These are phyloP conservation scores for Drosophila rubida DNA, from an alignment of 2,888 invertebrate species.

Conservation along the genomic window DNA sequence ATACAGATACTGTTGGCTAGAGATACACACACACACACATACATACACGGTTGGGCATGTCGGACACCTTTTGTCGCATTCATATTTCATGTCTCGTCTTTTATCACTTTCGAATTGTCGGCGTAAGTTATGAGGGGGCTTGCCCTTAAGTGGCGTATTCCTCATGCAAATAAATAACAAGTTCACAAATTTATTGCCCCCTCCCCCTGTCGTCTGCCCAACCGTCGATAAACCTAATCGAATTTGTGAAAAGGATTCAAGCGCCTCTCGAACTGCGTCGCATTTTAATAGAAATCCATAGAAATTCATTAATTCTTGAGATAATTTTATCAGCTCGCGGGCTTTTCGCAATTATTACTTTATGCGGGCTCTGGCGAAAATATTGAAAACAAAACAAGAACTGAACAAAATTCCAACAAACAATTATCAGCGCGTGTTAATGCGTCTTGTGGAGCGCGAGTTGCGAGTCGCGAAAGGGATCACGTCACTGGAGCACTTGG, in stretches of 20 bases:
- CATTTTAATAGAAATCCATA: constrained; percentile 2
- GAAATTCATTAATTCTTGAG: constrained; percentile 15
- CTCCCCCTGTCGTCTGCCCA: not conserved
- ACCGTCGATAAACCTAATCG: too few relatives aligned
- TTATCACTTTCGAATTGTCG: constrained; percentile 37
- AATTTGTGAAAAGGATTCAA: constrained; percentile 4
- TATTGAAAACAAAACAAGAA: not conserved
- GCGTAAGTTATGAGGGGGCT: constrained; percentile 46
- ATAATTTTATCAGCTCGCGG: constrained; percentile 40
- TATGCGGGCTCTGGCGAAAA: constrained; percentile 36
- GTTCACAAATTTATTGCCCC: constrained; percentile 55
- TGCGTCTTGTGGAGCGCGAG: constrained; percentile 1
- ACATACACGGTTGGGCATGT: constrained; percentile 10
- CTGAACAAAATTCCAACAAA: constrained; percentile 16
- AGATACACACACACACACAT: constrained; percentile 7
- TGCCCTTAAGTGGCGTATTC: constrained; percentile 49
- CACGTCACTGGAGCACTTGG: constrained; percentile 30
- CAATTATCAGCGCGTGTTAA: constrained; percentile 46
- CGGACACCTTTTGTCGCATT: constrained; percentile 54
- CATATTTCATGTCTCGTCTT: constrained; percentile 59
- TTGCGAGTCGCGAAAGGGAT: constrained; percentile 22
- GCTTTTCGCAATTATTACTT: constrained; percentile 3
- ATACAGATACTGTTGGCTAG: constrained; percentile 31
- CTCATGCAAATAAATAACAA: constrained; percentile 75
- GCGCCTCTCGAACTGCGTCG: constrained; percentile 4